Percentiles rank a stretch among this genome's conserved stretches.
Evolutionary conservation across 1,140 invertebrate genomes (phyloP).

Genomic region (Mylabris phalerata): DNA sequence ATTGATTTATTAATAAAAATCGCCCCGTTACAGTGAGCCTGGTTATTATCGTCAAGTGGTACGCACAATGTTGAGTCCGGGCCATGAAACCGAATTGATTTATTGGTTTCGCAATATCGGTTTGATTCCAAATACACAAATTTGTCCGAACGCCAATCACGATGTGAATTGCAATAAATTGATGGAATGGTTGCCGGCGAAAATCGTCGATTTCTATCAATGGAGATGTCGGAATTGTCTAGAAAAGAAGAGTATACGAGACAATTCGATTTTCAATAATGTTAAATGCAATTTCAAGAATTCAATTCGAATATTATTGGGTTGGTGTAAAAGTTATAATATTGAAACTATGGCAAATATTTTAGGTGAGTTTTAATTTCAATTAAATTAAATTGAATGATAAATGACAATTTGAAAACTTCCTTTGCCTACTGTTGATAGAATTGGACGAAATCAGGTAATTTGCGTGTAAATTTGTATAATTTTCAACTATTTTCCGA

Average conservation of each 20-base stretch:
- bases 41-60: conserved; percentile 45
- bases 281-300: conserved; percentile 47
- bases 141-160: conserved; percentile 32
- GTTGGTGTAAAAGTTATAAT: conserved; percentile 44
- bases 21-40: conserved; percentile 25
- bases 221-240: conserved; percentile 43
- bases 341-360: conserved; percentile 37
- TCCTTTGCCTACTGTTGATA: conserved; percentile 1
- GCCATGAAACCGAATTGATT: conserved; percentile 47
- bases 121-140: conserved; percentile 33
- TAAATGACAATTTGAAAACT: background rate
- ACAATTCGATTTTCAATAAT: conserved; percentile 44
- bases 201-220: conserved; percentile 46
- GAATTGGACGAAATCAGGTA: conserved; percentile 6
- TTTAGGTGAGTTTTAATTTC: conserved; percentile 13
- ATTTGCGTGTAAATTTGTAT: background rate
- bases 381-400: conserved; percentile 18
- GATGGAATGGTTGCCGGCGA: conserved; percentile 43
- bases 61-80: conserved; percentile 44
- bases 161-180: conserved; percentile 39
- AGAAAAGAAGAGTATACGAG: conserved; percentile 44
- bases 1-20: conserved; percentile 12
- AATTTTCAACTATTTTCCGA: background rate
- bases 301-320: conserved; percentile 44
- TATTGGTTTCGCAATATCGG: conserved; percentile 46